A percentile compares a stretch with the other conserved stretches of the same genome.
phyloP scores from a whole-genome alignment of 2,113 vertebrate species.

The Lepisosteus oculatus region DNA sequence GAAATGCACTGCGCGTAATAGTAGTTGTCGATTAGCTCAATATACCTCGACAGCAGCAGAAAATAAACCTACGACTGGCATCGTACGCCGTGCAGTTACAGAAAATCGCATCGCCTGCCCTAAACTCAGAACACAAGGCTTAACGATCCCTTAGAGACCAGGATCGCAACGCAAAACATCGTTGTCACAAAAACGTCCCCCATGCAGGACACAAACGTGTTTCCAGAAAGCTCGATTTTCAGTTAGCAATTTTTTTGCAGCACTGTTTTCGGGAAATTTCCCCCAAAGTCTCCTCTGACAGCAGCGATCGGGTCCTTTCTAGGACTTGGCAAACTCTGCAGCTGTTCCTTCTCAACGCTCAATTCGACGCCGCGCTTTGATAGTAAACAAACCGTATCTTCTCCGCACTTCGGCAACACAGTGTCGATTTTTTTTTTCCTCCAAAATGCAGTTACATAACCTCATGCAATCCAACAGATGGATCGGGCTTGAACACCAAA shows the following conservation, averaged over 20 bases:
- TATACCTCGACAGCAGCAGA: not conserved
- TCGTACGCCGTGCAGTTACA: not conserved
- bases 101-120: not conserved
- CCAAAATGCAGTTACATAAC: slow-evolving; percentile 9
- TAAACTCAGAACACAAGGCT: too few species aligned
- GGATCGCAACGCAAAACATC: too few species aligned
- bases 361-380: too few species aligned
- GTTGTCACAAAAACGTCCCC: not conserved
- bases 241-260: not conserved
- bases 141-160: too few species aligned
- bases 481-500: slow-evolving; percentile 9
- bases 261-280: slow-evolving; percentile 22
- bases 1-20: not conserved
- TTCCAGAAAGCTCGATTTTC: slow-evolving; percentile 15
- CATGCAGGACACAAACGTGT: not conserved
- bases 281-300: not conserved
- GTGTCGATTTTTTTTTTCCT: too few species aligned
- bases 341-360: not conserved
- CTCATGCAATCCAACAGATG: not conserved
- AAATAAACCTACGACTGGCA: not conserved
- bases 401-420: too few species aligned
- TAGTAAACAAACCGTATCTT: too few species aligned
- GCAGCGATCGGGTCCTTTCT: not conserved
- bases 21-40: not conserved
- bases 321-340: slow-evolving; percentile 5